Conservation (phyloP, 2,113 vertebrate species). For the Alethe diademata region DNA sequence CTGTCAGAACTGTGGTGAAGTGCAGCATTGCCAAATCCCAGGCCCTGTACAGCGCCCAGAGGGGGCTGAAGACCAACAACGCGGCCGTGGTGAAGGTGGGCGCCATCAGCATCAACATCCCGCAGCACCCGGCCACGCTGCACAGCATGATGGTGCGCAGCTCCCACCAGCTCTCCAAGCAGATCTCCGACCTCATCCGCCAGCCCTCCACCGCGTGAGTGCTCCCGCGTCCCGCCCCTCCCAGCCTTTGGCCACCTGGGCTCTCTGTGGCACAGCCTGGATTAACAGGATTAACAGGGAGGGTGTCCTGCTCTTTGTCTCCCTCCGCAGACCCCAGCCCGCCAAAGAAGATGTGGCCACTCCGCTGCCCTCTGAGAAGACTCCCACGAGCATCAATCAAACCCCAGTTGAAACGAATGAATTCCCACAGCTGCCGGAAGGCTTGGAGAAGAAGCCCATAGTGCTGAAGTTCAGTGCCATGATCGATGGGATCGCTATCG, state of each 20-base stretch:
- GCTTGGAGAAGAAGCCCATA: constrained; percentile 96
- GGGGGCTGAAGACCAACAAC: constrained; percentile 93
- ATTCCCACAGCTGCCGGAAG: constrained; percentile 96
- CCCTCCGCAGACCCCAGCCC: constrained; percentile 78
- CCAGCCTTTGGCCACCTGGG: accelerated
- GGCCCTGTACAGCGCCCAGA: constrained; percentile 94
- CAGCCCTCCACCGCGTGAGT: constrained; percentile 90
- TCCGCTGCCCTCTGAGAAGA: constrained; percentile 88
- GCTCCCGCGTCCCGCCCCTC: accelerated
- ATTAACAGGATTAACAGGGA: background rate
- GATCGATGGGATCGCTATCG: constrained; percentile 96
- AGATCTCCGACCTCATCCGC: constrained; percentile 97
- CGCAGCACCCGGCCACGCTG: constrained; percentile 94
- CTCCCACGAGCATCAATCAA: constrained; percentile 90
- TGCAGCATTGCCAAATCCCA: constrained; percentile 98
- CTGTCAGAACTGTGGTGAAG: constrained; percentile 95
- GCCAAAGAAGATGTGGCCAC: constrained; percentile 89
- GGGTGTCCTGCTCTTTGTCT: background rate
- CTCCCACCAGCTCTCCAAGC: constrained; percentile 98
- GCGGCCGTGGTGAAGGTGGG: constrained; percentile 95
- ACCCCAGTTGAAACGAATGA: constrained; percentile 94
- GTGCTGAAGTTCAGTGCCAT: constrained; percentile 98
- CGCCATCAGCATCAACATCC: constrained; percentile 97
- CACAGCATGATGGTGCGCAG: constrained; percentile 99
- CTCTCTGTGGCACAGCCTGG: background rate